Evolutionary conservation across 2,797 vertebrate species (phyloP).

Genomic region (Rhynchotus rufescens): DNA sequence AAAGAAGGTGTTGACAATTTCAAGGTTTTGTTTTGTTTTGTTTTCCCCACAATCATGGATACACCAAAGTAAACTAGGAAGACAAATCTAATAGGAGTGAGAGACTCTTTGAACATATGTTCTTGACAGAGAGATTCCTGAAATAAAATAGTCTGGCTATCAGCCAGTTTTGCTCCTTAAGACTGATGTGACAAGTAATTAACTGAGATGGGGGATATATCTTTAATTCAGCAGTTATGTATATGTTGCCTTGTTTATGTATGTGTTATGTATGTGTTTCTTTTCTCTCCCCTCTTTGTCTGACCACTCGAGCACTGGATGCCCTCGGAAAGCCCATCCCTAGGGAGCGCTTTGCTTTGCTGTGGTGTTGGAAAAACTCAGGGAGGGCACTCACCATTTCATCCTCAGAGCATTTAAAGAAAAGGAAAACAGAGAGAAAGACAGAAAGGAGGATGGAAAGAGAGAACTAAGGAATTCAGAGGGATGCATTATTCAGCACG

Average conservation of each 20-base stretch:
- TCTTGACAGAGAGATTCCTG: conserved; percentile 42
- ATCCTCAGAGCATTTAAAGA: conserved; percentile 31
- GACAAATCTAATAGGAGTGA: conserved; percentile 1
- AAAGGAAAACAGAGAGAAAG: conserved; percentile 23
- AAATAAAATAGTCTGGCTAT: conserved; percentile 20
- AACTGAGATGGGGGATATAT: conserved; percentile 53
- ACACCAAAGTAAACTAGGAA: background rate
- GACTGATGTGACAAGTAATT: conserved; percentile 71
- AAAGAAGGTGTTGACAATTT: conserved; percentile 5
- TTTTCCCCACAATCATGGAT: background rate
- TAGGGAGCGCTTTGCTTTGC: conserved; percentile 26
- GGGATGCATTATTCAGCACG: conserved; percentile 69
- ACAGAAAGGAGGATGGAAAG: conserved; percentile 57
- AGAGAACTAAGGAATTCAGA: conserved; percentile 68
- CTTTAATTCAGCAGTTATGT: conserved; percentile 42
- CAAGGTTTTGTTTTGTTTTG: background rate
- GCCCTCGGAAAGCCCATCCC: background rate
- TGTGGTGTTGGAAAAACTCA: background rate
- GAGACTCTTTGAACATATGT: background rate
- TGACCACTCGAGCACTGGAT: background rate
- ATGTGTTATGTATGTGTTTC: background rate
- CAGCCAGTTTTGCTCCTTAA: conserved; percentile 47
- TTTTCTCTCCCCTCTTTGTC: background rate
- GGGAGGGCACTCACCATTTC: conserved; percentile 16
- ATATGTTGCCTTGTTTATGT: conserved; percentile 22